Conservation (phyloP, 2,113 vertebrate species). For the Hiodon alosoides region DNA sequence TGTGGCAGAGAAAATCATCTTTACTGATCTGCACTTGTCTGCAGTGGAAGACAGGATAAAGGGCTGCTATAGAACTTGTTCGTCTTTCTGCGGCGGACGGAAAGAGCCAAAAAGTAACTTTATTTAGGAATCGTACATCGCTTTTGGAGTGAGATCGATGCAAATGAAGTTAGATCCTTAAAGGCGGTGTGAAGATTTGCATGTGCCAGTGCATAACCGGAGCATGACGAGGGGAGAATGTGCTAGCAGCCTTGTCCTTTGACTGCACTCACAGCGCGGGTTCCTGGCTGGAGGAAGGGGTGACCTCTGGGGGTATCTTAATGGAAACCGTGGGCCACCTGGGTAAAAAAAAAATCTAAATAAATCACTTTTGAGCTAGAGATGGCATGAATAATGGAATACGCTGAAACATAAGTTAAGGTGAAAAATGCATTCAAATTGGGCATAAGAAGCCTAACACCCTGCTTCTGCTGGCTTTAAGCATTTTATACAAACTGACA, state of each 20-base stretch:
- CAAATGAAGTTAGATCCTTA: background rate
- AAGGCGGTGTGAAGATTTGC: too few relatives aligned
- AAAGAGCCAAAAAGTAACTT: background rate
- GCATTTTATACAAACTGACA: slow-evolving; percentile 42
- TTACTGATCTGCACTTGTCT: slow-evolving; percentile 9
- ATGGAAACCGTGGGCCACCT: background rate
- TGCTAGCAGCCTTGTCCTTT: too few relatives aligned
- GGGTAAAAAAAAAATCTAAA: background rate
- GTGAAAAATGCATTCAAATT: slow-evolving; percentile 65
- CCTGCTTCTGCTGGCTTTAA: slow-evolving; percentile 36
- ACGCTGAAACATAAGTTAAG: slow-evolving; percentile 48
- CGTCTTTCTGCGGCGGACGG: slow-evolving; percentile 6
- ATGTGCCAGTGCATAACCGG: too few relatives aligned
- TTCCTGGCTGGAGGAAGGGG: slow-evolving; percentile 28
- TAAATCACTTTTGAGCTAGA: slow-evolving; percentile 13
- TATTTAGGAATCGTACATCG: slow-evolving; percentile 12
- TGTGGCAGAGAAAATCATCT: slow-evolving; percentile 10
- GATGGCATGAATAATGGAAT: slow-evolving; percentile 55
- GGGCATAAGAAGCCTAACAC: slow-evolving; percentile 52
- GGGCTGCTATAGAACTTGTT: slow-evolving; percentile 6
- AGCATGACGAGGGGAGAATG: too few relatives aligned
- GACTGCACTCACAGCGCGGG: background rate
- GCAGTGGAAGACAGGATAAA: background rate
- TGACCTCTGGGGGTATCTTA: slow-evolving; percentile 46
- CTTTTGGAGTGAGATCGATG: slow-evolving; percentile 19